Evolutionary conservation across 2,797 vertebrate species (phyloP), one percentile per base, ranked within the genome.

Genomic region (Knipowitschia caucasica): DNA sequence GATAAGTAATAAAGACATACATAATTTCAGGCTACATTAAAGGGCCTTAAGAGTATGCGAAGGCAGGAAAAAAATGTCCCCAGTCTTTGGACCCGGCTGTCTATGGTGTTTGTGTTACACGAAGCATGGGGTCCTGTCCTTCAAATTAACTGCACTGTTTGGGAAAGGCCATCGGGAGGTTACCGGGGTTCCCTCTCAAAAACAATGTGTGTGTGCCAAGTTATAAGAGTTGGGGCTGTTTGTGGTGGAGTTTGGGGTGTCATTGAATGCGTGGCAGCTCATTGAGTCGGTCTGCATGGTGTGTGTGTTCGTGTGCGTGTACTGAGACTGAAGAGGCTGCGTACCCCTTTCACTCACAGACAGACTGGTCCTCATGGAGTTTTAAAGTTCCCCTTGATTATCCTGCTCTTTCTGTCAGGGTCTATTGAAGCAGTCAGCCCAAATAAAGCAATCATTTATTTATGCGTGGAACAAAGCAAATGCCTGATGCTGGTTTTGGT

Each of bases 371-470:
- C 73, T 77, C 74, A 73, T 84, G 80, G 75, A 78, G 38, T 72
- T 71, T 69, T 64, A 77, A 78, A 67, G 77, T 83, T 83, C 77
- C 63, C 50, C 65, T 82, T 80, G 71, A 84, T 86, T 84, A 80
- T 80, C 79, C 78, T 65, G 46, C 73, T 80, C 52, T 59, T 75
- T 77, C 69, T 69, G 57, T 73, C 67, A 35, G 59, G 69, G 70
- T 79, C 84, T 63, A 85, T 81, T 78, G 83, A 84, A 69, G 59
- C 77, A 44, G 67, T 57, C 42, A 67, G 61, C 52, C 68, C 61
- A 85, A 84, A 85, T 83, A 70, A 86, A 88, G 84, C 73, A 79
- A 82, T 86, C 56, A 82, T 83, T 86, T 83, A 86, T 88, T 84
- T 79, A 86, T 85, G 69, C 60, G 3, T 25, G 45, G 72, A 77